Base-by-base conservation (phyloP, 2,113 vertebrate species). In the Mus spicilegus region DNA sequence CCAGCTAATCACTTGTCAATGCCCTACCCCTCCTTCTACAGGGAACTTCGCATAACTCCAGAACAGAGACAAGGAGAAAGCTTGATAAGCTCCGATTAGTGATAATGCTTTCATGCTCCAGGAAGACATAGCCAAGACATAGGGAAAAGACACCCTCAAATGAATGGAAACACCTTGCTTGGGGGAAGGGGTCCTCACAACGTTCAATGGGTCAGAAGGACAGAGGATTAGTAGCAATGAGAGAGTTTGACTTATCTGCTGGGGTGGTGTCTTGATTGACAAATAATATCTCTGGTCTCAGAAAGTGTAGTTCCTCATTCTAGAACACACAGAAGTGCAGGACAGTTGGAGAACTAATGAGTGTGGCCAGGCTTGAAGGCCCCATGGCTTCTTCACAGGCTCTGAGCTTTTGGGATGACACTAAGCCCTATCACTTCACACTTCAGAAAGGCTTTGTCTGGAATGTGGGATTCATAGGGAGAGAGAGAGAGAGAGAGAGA, bases 41-140 rank as follows among this genome's bases (percentile, higher is more conserved):
- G 87, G 0, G 20, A 70, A 0, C 73, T 26, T 75, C 5, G 7
- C 3, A 24, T 42, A 22, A 10, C 88, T 96, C 91, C 51, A 0
- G 89, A 97, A 96, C 97, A 96, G 97, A 87, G 93, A 96, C 96
- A 97, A 85, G 2, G 89, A 91, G 96, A 96, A 88, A 87, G 94
- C 98, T 97, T 98, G 98, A 98, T 97, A 97, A 73, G 1, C 96
- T 94, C 91, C 98, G 98, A 98, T 98, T 98, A 98, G 95, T 91
- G 95, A 96, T 14, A 96, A 67, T 89, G 96, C 87, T 42, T 91
- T 93, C 16, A 49, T 70, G 3, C 80, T 95, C 89, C 12, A 49
- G 93, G 92, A 87, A 94, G 86, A 91, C 87, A 8, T 91, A 96
- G 39, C 58, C 49, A 94, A 56, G 76, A 75, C 33, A 87, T 58